phyloP scores from a whole-genome alignment of 2,113 vertebrate genomes.

The Mesitornis unicolor region DNA sequence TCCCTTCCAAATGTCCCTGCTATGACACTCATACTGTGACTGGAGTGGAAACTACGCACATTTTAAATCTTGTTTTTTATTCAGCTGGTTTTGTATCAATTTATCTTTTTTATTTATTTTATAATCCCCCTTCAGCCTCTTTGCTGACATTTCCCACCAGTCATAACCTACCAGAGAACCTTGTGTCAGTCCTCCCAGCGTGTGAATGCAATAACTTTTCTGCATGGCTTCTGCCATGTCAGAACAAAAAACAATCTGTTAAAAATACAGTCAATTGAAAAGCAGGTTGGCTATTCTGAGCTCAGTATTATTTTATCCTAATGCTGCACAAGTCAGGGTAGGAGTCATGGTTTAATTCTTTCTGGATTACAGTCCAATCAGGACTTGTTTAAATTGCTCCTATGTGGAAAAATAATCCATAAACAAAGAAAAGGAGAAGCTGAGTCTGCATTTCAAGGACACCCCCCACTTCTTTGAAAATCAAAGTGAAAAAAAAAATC shows the following conservation, averaged over 20 bases:
- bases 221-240: neutral
- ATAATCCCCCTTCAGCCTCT: neutral
- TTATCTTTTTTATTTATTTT: neutral
- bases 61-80: neutral
- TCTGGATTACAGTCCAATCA: neutral
- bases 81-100: neutral
- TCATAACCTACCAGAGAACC: neutral
- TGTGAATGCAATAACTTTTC: neutral
- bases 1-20: neutral
- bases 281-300: neutral
- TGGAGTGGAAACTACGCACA: neutral
- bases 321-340: neutral
- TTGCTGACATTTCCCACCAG: neutral
- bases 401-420: conserved; percentile 13
- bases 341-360: conserved; percentile 22
- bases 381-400: neutral
- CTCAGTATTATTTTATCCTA: neutral
- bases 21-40: neutral
- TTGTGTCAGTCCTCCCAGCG: neutral
- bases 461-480: neutral
- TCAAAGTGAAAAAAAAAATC: neutral
- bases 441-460: conserved; percentile 10
- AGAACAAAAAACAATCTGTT: conserved; percentile 7
- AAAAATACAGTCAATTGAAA: neutral
- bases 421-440: conserved; percentile 15